Evolutionary conservation across 1,140 invertebrate genomes (phyloP).

Genomic region (Drosophila seguyi): DNA sequence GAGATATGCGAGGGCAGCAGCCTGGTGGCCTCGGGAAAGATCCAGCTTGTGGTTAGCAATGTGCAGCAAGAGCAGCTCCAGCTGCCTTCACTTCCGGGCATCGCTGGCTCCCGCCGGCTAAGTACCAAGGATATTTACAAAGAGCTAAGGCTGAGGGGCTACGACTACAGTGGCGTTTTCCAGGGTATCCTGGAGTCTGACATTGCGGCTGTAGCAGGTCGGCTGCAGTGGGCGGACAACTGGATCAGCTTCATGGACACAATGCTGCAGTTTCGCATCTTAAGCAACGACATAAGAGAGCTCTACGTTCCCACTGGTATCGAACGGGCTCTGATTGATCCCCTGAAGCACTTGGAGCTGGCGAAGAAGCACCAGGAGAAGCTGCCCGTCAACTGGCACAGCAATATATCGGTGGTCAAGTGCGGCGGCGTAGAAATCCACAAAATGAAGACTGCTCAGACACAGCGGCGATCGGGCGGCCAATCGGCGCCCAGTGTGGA

Average conservation of each 20-base stretch:
- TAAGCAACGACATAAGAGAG: slow-evolving; percentile 90
- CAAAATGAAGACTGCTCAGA: slow-evolving; percentile 95
- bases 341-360: slow-evolving; percentile 88
- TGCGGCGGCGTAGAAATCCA: slow-evolving; percentile 95
- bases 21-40: slow-evolving; percentile 92
- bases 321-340: slow-evolving; percentile 93
- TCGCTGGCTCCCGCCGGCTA: slow-evolving; percentile 82
- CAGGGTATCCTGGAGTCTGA: slow-evolving; percentile 90
- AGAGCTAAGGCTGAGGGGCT: slow-evolving; percentile 95
- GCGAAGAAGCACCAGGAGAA: slow-evolving; percentile 85
- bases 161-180: slow-evolving; percentile 96
- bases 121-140: slow-evolving; percentile 95
- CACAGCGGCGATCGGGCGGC: slow-evolving; percentile 91
- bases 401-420: slow-evolving; percentile 91
- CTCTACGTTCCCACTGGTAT: slow-evolving; percentile 95
- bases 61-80: slow-evolving; percentile 87
- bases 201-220: slow-evolving; percentile 88
- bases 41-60: slow-evolving; percentile 88
- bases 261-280: slow-evolving; percentile 95
- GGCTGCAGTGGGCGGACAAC: slow-evolving; percentile 93
- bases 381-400: slow-evolving; percentile 89
- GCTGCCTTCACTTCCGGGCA: slow-evolving; percentile 67
- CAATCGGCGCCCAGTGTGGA: slow-evolving; percentile 92
- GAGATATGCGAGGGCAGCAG: slow-evolving; percentile 95
- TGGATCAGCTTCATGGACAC: slow-evolving; percentile 98